Percentiles rank a stretch among this genome's conserved stretches.
Evolutionary conservation across 2,797 vertebrate species (phyloP).

Genomic region (Nyctibius grandis): DNA sequence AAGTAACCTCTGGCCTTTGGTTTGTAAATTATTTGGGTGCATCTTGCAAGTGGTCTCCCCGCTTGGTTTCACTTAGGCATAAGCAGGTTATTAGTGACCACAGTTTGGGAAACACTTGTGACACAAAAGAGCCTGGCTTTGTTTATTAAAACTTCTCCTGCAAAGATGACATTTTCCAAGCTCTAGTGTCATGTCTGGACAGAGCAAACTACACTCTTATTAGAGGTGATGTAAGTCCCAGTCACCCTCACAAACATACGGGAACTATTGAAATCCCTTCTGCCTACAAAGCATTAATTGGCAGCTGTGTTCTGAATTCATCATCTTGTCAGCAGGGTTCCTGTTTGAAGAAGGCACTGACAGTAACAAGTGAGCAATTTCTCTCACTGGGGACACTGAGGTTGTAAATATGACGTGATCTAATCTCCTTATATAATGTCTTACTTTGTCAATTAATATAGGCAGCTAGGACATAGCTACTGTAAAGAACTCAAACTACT

Average conservation of each 20-base stretch:
- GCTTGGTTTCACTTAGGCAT: not conserved
- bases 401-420: constrained; percentile 22
- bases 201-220: not conserved
- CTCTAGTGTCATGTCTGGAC: constrained; percentile 1
- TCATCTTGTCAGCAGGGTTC: constrained; percentile 58
- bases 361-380: constrained; percentile 37
- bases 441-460: not conserved
- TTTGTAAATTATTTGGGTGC: not conserved
- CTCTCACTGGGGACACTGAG: not conserved
- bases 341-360: constrained; percentile 41
- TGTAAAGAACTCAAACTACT: not conserved
- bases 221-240: constrained; percentile 35
- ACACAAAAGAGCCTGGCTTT: not conserved
- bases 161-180: constrained; percentile 30
- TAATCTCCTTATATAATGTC: constrained; percentile 37
- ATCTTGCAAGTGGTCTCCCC: not conserved
- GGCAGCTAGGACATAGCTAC: not conserved
- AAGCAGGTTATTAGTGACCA: not conserved
- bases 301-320: constrained; percentile 38
- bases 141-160: constrained; percentile 13
- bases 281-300: constrained; percentile 64
- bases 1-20: not conserved
- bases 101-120: not conserved
- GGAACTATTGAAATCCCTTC: constrained; percentile 49
- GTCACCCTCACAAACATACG: constrained; percentile 45